Percentiles rank a stretch among this genome's conserved stretches.
phyloP scores from a whole-genome alignment of 2,888 invertebrate species.

The Nomada fucata region DNA sequence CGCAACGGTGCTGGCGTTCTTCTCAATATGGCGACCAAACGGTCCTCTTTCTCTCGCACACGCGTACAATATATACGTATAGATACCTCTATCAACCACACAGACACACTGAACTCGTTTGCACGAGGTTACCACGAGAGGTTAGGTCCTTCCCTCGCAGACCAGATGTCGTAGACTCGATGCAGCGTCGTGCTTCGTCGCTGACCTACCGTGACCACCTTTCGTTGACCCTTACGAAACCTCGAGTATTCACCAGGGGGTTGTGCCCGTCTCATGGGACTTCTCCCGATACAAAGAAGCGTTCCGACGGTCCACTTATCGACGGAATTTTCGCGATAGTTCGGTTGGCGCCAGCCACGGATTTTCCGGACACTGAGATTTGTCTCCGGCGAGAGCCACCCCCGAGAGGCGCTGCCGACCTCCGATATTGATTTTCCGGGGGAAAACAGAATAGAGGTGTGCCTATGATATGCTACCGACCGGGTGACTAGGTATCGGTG shows the following conservation, averaged over 20 bases:
- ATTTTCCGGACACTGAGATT: constrained; percentile 83
- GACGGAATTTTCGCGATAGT: constrained; percentile 61
- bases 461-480: constrained; percentile 78
- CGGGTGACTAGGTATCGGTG: constrained; percentile 49
- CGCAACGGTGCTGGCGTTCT: constrained; percentile 53
- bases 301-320: constrained; percentile 47
- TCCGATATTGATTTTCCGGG: constrained; percentile 83
- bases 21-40: constrained; percentile 65
- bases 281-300: neutral
- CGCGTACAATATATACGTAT: neutral
- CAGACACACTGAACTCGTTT: constrained; percentile 35
- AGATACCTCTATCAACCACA: constrained; percentile 14
- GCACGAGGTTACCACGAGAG: constrained; percentile 70
- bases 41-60: constrained; percentile 3
- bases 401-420: constrained; percentile 81
- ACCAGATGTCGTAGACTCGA: constrained; percentile 26
- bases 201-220: constrained; percentile 44
- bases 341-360: constrained; percentile 71
- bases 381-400: constrained; percentile 78
- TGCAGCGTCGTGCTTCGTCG: constrained; percentile 35
- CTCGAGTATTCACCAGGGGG: constrained; percentile 8
- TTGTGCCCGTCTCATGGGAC: neutral
- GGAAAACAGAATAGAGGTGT: constrained; percentile 77
- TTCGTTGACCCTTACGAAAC: constrained; percentile 17
- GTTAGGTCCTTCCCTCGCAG: constrained; percentile 66